Percentiles rank a stretch among this genome's conserved stretches.
Conservation (phyloP, 2,797 vertebrate genomes). For the Pipistrellus pygmaeus region DNA sequence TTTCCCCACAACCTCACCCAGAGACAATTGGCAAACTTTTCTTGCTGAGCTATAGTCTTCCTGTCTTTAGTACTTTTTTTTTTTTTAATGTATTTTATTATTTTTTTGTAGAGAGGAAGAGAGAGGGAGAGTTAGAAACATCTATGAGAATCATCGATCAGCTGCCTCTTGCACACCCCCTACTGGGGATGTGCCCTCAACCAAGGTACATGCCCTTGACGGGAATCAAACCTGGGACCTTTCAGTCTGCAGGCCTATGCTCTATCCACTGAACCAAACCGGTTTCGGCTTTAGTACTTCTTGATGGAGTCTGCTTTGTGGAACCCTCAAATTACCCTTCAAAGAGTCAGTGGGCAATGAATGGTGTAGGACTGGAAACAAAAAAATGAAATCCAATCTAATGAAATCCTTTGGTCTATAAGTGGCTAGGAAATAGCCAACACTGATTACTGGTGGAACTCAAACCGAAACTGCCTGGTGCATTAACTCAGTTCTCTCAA, state of each 20-base stretch:
- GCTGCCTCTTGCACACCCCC: too few species aligned
- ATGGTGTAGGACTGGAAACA: neutral
- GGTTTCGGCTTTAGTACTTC: neutral
- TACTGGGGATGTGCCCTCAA: too few species aligned
- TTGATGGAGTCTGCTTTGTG: neutral
- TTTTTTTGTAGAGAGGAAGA: too few species aligned
- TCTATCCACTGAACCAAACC: too few species aligned
- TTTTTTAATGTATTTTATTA: too few species aligned
- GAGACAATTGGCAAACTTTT: neutral
- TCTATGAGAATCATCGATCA: too few species aligned
- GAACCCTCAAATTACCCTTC: neutral
- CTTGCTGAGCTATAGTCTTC: neutral
- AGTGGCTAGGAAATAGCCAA: neutral
- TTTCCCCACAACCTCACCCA: neutral
- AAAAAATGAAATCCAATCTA: neutral
- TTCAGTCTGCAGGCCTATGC: too few species aligned
- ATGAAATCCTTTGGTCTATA: neutral
- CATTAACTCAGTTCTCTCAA: neutral
- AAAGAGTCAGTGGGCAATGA: neutral
- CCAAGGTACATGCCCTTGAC: too few species aligned
- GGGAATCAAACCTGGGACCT: too few species aligned
- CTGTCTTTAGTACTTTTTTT: neutral
- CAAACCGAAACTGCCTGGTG: neutral
- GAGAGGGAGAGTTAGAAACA: too few species aligned
- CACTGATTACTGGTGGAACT: neutral